Conservation (phyloP, 1,140 invertebrate genomes). For the Drosophila sproati region DNA sequence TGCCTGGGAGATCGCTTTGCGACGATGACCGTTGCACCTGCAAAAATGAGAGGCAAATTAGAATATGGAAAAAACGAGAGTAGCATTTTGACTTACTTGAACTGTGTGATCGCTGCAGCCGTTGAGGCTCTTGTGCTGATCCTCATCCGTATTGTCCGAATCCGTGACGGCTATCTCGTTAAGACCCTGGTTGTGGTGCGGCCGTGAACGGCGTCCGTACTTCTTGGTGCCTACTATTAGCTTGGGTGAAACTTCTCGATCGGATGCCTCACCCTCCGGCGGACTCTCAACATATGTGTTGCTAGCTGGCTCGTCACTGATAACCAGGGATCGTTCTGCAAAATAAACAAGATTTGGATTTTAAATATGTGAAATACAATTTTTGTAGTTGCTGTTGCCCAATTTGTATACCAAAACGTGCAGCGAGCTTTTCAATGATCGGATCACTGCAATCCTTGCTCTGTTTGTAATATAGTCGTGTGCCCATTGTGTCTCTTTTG, state of each 20-base stretch:
- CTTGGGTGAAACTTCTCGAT: constrained; percentile 90
- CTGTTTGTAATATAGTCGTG: constrained; percentile 69
- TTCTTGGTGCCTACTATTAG: constrained; percentile 91
- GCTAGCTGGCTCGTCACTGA: constrained; percentile 57
- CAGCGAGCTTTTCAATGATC: constrained; percentile 79
- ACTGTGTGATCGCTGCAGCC: constrained; percentile 47
- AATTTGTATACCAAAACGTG: constrained; percentile 62
- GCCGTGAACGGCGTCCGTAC: constrained; percentile 89
- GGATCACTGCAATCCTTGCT: constrained; percentile 83
- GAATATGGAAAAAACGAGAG: neutral
- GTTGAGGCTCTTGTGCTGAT: constrained; percentile 64
- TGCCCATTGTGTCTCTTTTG: constrained; percentile 57
- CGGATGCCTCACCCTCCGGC: constrained; percentile 87
- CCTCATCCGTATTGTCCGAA: constrained; percentile 78
- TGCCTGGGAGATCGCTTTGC: constrained; percentile 85
- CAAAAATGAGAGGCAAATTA: neutral
- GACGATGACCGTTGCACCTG: constrained; percentile 86
- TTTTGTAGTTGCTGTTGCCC: neutral
- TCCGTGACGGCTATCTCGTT: constrained; percentile 73
- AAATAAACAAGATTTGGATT: constrained; percentile 26
- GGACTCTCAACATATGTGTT: constrained; percentile 81
- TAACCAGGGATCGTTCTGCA: constrained; percentile 75
- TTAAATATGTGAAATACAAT: neutral
- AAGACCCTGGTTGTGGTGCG: constrained; percentile 75
- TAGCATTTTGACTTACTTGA: constrained; percentile 43